A percentile compares a stretch with the other conserved stretches of the same genome.
Evolutionary conservation across 2,888 invertebrate species (phyloP).

Genomic region (Drosophila kuntzei): DNA sequence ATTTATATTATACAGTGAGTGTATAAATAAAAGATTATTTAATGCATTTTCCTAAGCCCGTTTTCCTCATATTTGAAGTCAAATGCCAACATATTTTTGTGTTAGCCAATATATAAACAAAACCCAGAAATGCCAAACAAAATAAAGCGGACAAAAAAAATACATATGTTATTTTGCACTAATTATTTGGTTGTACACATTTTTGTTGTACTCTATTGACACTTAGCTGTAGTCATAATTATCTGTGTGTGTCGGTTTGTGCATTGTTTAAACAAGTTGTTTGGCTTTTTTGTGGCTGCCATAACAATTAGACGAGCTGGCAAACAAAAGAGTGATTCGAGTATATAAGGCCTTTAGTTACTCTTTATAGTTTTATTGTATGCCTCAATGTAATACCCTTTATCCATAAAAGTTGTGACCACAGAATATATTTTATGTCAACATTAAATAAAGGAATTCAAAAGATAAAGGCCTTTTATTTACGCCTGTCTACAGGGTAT

Average conservation of each 20-base stretch:
- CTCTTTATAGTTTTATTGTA: not conserved
- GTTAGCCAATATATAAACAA: conserved; percentile 4
- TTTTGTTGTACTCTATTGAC: conserved; percentile 45
- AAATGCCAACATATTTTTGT: conserved; percentile 4
- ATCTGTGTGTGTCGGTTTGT: conserved; percentile 35
- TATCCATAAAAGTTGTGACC: not conserved
- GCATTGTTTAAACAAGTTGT: conserved; percentile 62
- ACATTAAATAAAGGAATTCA: not conserved
- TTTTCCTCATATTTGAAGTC: conserved; percentile 5
- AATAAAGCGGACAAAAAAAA: conserved; percentile 9
- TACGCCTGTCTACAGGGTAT: too few relatives aligned
- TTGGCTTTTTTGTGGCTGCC: conserved; percentile 38
- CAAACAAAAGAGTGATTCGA: conserved; percentile 29
- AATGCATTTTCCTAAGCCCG: not conserved
- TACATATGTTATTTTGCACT: conserved; percentile 32
- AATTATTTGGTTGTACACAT: conserved; percentile 49
- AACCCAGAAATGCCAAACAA: conserved; percentile 1
- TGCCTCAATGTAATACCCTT: not conserved
- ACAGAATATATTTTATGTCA: not conserved
- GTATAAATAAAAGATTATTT: not conserved
- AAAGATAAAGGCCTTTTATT: too few relatives aligned
- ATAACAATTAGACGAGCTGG: conserved; percentile 24
- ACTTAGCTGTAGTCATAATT: conserved; percentile 46
- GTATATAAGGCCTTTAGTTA: conserved; percentile 11
- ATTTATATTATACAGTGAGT: not conserved